Base-by-base conservation (phyloP, 1,140 invertebrate species). In the Coptotermes formosanus region DNA sequence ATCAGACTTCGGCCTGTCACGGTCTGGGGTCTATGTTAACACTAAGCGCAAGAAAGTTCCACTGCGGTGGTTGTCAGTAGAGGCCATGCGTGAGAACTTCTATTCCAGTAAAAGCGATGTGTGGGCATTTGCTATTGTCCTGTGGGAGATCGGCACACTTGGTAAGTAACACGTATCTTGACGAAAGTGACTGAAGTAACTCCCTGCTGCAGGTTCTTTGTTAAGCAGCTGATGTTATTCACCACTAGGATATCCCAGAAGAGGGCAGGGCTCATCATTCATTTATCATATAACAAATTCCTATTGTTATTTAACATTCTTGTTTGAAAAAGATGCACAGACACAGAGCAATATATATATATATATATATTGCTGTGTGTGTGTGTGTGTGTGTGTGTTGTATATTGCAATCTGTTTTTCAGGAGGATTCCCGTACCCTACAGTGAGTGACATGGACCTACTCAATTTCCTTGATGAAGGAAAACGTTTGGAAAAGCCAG, bases 131-230 rank as follows among this genome's bases (percentile, higher is more conserved):
- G 96, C 94, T 19, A 92, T 97, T 0, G 92, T 97, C 12, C 90
- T 97, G 0, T 97, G 96, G 96, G 96, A 97, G 90, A 97, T 97
- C 81, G 94, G 94, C 48, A 97, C 95, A 25, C 90, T 97, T 89
- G 96, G 94, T 94, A 90, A 91, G 89, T 88, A 86, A 84, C 14
- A n/a, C 25, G 25, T 48, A 48, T 48, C 16, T 84, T 48, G 30
- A 12, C 16, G 83, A 44, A 84, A 16, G 4, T 38, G 38, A 38
- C 38, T 38, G 38, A 38, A 38, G 38, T 38, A 38, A 38, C 4
- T 38, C 38, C 38, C 4, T 38, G 4, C 12, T n/a, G 12, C n/a
- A 84, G n/a, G 9, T 84, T 48, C 14, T 12, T 16, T 48, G 9
- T 48, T 48, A 9, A 48, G 1, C 45, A 48, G 45, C 14, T 7